Evolutionary conservation across 2,888 invertebrate genomes (phyloP).

Genomic region (Sinohyriopsis cumingii): DNA sequence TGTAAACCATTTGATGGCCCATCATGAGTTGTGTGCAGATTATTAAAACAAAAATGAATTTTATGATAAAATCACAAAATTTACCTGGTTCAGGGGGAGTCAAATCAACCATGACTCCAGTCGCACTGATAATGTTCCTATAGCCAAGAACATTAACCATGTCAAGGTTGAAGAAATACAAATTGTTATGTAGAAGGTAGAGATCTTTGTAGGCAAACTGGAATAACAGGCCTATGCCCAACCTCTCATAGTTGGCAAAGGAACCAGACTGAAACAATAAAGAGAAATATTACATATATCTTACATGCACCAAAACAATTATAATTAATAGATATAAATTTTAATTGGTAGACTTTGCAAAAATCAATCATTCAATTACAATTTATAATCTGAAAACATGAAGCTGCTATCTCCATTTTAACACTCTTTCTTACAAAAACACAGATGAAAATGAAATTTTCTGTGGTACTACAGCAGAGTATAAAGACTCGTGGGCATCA

Average conservation of each 20-base stretch:
- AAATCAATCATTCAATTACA: no score
- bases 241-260: slow-evolving; percentile 43
- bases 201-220: slow-evolving; percentile 30
- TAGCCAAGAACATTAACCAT: slow-evolving; percentile 40
- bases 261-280: slow-evolving; percentile 30
- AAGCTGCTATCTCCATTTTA: no score
- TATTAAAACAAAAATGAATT: not conserved
- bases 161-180: slow-evolving; percentile 45
- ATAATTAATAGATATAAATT: no score
- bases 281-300: not conserved
- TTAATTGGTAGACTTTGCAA: no score
- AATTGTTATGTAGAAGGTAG: slow-evolving; percentile 36
- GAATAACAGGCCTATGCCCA: slow-evolving; percentile 37
- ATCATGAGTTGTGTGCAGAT: no score
- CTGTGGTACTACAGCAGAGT: no score
- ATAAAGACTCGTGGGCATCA: no score
- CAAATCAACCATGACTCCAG: slow-evolving; percentile 41
- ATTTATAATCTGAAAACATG: no score
- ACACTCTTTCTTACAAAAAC: no score
- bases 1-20: no score
- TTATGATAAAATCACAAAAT: not conserved
- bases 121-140: slow-evolving; percentile 33
- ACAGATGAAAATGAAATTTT: no score
- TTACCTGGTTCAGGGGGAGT: slow-evolving; percentile 45
- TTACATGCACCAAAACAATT: not conserved